Percentiles rank a stretch among this genome's conserved stretches.
Conservation (phyloP, 2,113 vertebrate species). For the Meleagris gallopavo region DNA sequence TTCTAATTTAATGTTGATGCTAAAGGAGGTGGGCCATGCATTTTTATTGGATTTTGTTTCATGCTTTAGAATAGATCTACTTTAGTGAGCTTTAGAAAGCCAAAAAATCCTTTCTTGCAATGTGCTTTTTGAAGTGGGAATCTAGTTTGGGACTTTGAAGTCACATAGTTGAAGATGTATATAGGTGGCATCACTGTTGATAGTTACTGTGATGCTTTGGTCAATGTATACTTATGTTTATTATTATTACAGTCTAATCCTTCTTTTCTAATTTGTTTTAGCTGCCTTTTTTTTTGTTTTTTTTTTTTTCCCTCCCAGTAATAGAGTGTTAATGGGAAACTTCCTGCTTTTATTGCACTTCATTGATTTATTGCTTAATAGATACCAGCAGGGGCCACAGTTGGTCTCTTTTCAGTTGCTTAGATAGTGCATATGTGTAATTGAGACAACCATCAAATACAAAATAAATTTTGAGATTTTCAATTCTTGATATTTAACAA, state of each 20-base stretch:
- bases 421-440: not conserved
- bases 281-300: not conserved
- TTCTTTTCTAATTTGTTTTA: not conserved
- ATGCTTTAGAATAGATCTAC: not conserved
- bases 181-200: not conserved
- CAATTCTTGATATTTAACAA: not conserved
- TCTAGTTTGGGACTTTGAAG: not conserved
- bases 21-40: not conserved
- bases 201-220: not conserved
- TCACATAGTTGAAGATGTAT: not conserved
- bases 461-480: not conserved
- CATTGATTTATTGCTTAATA: not conserved
- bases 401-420: conserved; percentile 35
- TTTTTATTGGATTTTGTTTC: not conserved
- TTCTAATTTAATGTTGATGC: not conserved
- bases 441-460: not conserved
- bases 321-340: not conserved
- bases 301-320: no score
- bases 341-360: not conserved
- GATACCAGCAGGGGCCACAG: conserved; percentile 70
- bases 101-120: not conserved
- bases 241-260: not conserved
- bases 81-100: not conserved
- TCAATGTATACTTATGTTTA: not conserved
- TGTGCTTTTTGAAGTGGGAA: not conserved